Base-by-base conservation (phyloP, 2,888 invertebrate species). In the Sialis fuliginosa region DNA sequence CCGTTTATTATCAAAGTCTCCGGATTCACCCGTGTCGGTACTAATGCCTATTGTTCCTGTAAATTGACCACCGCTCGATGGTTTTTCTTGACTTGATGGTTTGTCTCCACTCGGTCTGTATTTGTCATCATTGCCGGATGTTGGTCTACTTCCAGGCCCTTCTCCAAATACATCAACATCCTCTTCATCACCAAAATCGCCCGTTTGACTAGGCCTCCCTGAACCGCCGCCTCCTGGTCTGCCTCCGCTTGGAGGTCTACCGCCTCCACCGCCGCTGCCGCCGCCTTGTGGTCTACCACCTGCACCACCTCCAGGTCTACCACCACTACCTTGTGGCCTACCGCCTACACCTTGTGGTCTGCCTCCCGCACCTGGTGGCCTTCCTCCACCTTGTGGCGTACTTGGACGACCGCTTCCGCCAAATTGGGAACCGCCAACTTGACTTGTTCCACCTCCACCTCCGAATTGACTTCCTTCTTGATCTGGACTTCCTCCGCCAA, bases 161-260 rank as follows among this genome's bases (percentile, higher is more conserved):
- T 56, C 47, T 56, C 51, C 49, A 37, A 32, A 33, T 12, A 43
- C 45, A 35, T 48, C 42, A 39, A 44, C 45, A 7, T 39, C 34
- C 33, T 42, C 40, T 10, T 44, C 48, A 10, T 33, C 43, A 13
- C 37, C 37, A 37, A 37, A 37, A 6, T 12, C 37, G 8, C 10
- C n/a, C 7, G 37, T 37, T 37, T 12, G 10, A 10, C n/a, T 37
- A 37, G 37, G 37, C 6, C 12, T 37, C 37, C 37, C 42, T 42
- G 48, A 52, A 9, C 47, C 52, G 30, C 48, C 49, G 13, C 49
- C 48, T 7, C 44, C 62, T 1, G 62, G 62, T n/a, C 64, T 62
- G 4, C 60, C 60, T 42, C 62, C 59, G 44, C 10, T 55, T 49
- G 49, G 49, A 30, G 52, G 56, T 51, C 37, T 54, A 58, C 43